Evolutionary conservation across 2,888 invertebrate species (phyloP), one percentile per base, ranked within the genome.

Genomic region (Zygogramma bicolorata): DNA sequence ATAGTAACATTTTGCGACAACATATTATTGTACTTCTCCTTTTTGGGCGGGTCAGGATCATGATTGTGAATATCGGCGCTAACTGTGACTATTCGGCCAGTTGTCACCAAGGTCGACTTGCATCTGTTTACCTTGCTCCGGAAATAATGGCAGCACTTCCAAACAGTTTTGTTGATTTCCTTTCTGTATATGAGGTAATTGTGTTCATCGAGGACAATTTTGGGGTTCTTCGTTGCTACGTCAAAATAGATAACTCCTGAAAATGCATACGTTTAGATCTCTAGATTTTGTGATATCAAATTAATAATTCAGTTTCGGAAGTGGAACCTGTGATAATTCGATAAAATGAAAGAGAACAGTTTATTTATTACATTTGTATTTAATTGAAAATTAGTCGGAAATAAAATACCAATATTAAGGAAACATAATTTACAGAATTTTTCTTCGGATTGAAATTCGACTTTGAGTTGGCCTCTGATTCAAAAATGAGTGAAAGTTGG

Each of bases 111-210:
- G n/a, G 80, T 81, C 1, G 82, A 81, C 72, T 82, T 83, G 70
- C 83, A 83, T 65, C 82, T 71, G 49, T 82, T 80, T 29, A 77
- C 77, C 67, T 80, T 81, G 27, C 79, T 78, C 25, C 77, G 69
- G 57, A 82, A 82, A 65, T 83, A 83, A 27, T 80, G 78, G 27
- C 78, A 80, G 68, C 83, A 83, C 67, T 79, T 82, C 83, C 83
- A 83, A 7, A 82, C 74, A 0, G 83, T 83, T 70, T 80, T 81
- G 29, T 81, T 79, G 1, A 63, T 18, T 34, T 82, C 81, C 61
- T 82, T 83, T 46, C 79, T 68, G 67, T 81, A 80, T 29, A 83
- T 80, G 27, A 81, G 70, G 58, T 82, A 83, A 49, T 79, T 77
- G 71, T 82, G 75, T 60, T 80, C 78, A 69, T 82, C 82, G 6